Evolutionary conservation across 2,888 invertebrate genomes (phyloP).

Genomic region (Biston stratarius): DNA sequence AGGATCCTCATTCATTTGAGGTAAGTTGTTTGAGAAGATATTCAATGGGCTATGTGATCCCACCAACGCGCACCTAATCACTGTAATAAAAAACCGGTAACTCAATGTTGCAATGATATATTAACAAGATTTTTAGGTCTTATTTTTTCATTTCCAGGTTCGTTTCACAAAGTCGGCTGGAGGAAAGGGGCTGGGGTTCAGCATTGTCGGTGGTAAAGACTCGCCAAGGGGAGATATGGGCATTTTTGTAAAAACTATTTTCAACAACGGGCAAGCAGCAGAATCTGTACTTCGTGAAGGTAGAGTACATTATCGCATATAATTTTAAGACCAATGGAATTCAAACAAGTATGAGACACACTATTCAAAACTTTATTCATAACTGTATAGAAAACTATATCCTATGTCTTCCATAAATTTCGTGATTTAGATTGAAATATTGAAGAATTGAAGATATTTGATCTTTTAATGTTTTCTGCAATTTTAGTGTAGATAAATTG

Average conservation of each 20-base stretch:
- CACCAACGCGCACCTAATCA: background rate
- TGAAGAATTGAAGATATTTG: too few species aligned
- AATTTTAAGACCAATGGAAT: background rate
- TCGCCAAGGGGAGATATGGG: slow-evolving; percentile 95
- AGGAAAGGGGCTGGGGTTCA: slow-evolving; percentile 94
- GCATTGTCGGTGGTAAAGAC: slow-evolving; percentile 95
- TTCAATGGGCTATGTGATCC: too few species aligned
- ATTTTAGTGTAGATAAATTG: too few species aligned
- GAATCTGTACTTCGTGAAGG: slow-evolving; percentile 94
- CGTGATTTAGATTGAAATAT: too few species aligned
- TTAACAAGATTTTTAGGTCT: too few species aligned
- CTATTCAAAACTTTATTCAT: too few species aligned
- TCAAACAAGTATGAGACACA: background rate
- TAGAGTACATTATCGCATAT: slow-evolving; percentile 57
- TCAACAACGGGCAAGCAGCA: slow-evolving; percentile 94
- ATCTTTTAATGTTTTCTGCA: too few species aligned
- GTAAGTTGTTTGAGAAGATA: slow-evolving; percentile 48
- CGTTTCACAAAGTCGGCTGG: slow-evolving; percentile 93
- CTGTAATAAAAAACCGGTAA: background rate
- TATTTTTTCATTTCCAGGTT: slow-evolving; percentile 69
- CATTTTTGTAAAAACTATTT: slow-evolving; percentile 95
- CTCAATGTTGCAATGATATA: too few species aligned
- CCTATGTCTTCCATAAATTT: too few species aligned
- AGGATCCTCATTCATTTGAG: slow-evolving; percentile 79
- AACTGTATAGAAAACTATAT: too few species aligned